These are phyloP conservation scores for Hippopotamyrus pictus DNA, from an alignment of 2,797 vertebrate species.

Conservation along the genomic window DNA sequence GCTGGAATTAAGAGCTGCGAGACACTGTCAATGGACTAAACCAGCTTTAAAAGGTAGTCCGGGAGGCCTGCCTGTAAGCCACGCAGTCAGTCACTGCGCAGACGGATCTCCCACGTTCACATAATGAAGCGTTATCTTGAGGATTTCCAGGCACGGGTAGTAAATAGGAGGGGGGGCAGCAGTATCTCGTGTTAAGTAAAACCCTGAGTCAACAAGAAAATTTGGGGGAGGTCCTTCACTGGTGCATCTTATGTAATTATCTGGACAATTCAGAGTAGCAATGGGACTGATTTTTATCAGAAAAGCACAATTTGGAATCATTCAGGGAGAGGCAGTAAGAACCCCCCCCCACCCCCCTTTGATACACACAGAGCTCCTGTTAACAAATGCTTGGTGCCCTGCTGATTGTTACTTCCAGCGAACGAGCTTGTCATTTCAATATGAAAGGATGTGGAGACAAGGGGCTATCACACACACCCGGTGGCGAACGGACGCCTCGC, in stretches of 20 bases:
- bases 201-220: not conserved
- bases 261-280: not conserved
- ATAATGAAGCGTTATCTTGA: not conserved
- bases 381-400: not conserved
- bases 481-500: not conserved
- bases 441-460: constrained; percentile 1
- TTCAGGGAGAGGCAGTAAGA: not conserved
- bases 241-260: constrained; percentile 11
- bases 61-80: not conserved
- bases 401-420: constrained; percentile 11
- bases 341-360: not conserved
- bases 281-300: not conserved
- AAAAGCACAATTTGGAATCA: constrained; percentile 15
- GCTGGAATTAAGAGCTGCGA: not conserved
- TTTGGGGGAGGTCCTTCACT: not conserved
- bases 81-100: not conserved
- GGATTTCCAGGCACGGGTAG: not conserved
- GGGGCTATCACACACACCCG: not conserved
- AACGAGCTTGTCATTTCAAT: not conserved
- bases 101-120: not conserved
- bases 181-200: not conserved
- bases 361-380: not conserved
- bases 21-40: not conserved
- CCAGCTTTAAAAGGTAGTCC: not conserved
- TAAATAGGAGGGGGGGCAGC: not conserved